A percentile compares a stretch with the other conserved stretches of the same genome.
phyloP scores from a whole-genome alignment of 2,797 vertebrate genomes.

The Gymnothorax reevesii region DNA sequence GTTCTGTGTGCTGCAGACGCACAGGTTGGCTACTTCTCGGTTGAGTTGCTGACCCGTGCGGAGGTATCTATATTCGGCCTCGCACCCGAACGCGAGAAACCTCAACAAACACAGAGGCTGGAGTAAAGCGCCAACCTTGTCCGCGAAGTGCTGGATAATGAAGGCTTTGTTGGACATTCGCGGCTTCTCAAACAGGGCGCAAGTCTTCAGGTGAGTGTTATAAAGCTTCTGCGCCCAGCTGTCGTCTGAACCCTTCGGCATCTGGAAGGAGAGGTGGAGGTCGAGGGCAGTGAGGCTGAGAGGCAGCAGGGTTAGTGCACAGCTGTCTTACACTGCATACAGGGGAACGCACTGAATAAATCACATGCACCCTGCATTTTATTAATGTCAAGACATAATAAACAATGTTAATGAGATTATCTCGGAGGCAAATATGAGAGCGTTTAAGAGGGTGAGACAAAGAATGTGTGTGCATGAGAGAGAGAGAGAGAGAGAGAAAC shows the following conservation, averaged over 20 bases:
- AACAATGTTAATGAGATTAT: neutral
- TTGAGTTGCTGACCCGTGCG: constrained; percentile 32
- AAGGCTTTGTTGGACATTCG: constrained; percentile 94
- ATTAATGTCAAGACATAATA: neutral
- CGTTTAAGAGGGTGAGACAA: constrained; percentile 1
- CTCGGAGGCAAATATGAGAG: neutral
- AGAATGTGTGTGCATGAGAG: neutral
- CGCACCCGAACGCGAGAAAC: constrained; percentile 14
- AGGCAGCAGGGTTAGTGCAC: neutral
- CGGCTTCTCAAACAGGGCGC: constrained; percentile 89
- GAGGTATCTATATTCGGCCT: constrained; percentile 24
- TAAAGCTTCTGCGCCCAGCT: constrained; percentile 97
- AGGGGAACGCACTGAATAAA: constrained; percentile 58
- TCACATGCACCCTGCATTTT: constrained; percentile 27
- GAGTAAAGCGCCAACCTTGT: constrained; percentile 79
- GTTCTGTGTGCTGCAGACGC: neutral
- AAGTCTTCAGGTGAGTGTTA: constrained; percentile 90
- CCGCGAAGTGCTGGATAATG: constrained; percentile 96
- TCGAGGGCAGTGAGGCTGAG: neutral
- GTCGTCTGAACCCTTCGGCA: constrained; percentile 94
- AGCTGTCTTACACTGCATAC: neutral
- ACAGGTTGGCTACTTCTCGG: neutral
- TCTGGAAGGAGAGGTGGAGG: constrained; percentile 69
- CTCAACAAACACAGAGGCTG: neutral
- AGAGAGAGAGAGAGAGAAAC: constrained; percentile 14